These are phyloP conservation scores for Halictus rubicundus DNA, from an alignment of 1,140 invertebrate species.

Conservation along the genomic window DNA sequence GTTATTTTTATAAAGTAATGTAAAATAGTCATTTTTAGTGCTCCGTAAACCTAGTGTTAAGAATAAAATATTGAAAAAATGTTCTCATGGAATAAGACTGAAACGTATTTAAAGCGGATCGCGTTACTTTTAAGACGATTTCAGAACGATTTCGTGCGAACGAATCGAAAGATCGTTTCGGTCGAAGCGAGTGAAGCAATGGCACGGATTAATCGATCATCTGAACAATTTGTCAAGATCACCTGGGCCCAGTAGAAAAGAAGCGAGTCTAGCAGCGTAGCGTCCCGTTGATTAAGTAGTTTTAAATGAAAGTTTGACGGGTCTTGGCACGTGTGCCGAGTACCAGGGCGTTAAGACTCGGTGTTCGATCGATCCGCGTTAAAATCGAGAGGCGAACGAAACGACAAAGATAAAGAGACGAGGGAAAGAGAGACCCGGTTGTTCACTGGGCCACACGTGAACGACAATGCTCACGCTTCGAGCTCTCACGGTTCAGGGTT, in stretches of 20 bases:
- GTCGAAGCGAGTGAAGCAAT: background rate
- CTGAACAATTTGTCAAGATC: constrained; percentile 29
- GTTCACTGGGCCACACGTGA: constrained; percentile 19
- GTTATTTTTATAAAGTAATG: too few species aligned
- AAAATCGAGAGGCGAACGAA: background rate
- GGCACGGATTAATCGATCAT: constrained; percentile 13
- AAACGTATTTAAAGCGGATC: too few species aligned
- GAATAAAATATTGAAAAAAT: too few species aligned
- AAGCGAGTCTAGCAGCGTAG: constrained; percentile 3
- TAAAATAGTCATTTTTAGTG: too few species aligned
- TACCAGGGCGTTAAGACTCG: constrained; percentile 1
- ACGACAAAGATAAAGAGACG: background rate
- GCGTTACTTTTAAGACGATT: too few species aligned
- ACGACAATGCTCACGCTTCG: background rate
- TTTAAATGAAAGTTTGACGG: constrained; percentile 34
- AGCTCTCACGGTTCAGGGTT: constrained; percentile 24
- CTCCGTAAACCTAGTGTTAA: too few species aligned
- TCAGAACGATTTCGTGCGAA: too few species aligned
- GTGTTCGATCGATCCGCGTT: constrained; percentile 17
- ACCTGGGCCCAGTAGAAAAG: background rate
- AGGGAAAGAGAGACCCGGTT: background rate
- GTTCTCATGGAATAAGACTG: too few species aligned
- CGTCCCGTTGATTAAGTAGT: constrained; percentile 38
- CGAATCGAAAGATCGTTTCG: background rate
- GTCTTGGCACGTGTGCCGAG: background rate